Evolutionary conservation across 1,140 invertebrate species (phyloP).

Genomic region (Macrostomum lignano): DNA sequence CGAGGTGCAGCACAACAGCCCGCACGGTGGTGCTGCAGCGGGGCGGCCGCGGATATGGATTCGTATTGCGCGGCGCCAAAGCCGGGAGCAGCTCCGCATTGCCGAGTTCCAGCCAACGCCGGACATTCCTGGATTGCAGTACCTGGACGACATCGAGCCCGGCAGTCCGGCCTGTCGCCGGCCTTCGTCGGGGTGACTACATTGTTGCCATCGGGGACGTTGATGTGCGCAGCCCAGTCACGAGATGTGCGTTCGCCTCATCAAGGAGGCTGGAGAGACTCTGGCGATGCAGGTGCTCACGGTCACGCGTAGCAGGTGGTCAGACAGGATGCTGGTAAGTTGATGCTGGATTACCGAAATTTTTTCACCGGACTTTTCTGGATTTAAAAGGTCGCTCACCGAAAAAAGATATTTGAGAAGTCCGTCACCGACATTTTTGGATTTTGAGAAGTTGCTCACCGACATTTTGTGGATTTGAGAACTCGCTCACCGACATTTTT

Average conservation of each 20-base stretch:
- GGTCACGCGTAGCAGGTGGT: too few relatives aligned
- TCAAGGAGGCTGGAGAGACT: conserved; percentile 61
- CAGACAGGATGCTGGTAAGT: too few relatives aligned
- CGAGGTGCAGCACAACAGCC: too few relatives aligned
- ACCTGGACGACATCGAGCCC: conserved; percentile 83
- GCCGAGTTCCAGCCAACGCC: conserved; percentile 37
- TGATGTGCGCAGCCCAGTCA: conserved; percentile 71
- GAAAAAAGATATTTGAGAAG: too few relatives aligned
- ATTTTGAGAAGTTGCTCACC: too few relatives aligned
- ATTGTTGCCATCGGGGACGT: conserved; percentile 60
- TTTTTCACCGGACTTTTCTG: too few relatives aligned
- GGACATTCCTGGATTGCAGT: conserved; percentile 66
- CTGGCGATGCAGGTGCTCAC: conserved; percentile 61
- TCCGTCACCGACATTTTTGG: too few relatives aligned
- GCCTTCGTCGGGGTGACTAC: conserved; percentile 71
- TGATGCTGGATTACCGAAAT: too few relatives aligned
- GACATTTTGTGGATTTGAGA: too few relatives aligned
- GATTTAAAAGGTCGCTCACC: too few relatives aligned
- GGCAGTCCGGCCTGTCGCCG: conserved; percentile 84
- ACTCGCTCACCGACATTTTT: too few relatives aligned
- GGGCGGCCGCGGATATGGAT: conserved; percentile 80
- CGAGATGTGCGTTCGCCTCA: conserved; percentile 77
- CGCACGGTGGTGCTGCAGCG: conserved; percentile 80
- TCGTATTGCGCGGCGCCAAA: conserved; percentile 84
- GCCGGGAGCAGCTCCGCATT: too few relatives aligned